Evolutionary conservation across 2,113 vertebrate genomes (phyloP).

Genomic region (Setophaga kirtlandii): DNA sequence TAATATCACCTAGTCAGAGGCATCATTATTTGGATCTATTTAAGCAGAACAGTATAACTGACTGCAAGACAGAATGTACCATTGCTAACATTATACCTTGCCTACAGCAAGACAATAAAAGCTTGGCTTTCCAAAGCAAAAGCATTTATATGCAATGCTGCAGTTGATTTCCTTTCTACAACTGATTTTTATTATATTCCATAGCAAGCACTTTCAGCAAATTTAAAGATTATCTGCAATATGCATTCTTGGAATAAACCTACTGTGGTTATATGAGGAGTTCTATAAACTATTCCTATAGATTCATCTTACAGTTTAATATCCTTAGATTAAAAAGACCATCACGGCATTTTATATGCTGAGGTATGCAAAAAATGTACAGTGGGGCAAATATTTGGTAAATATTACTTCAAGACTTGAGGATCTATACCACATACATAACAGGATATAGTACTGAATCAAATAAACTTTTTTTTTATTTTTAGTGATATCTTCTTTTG

Average conservation of each 20-base stretch:
- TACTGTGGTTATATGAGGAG: background rate
- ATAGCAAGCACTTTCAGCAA: slow-evolving; percentile 37
- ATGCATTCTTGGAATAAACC: slow-evolving; percentile 42
- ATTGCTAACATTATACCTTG: slow-evolving; percentile 1
- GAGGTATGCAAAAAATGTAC: background rate
- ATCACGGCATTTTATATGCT: background rate
- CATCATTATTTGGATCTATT: slow-evolving; percentile 4
- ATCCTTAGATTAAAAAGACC: background rate
- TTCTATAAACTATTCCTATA: slow-evolving; percentile 27
- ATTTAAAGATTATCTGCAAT: slow-evolving; percentile 61
- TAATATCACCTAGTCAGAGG: slow-evolving; percentile 11
- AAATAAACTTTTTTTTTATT: background rate
- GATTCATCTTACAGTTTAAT: slow-evolving; percentile 12
- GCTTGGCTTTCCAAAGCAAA: slow-evolving; percentile 7
- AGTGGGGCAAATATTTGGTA: background rate
- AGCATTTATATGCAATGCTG: slow-evolving; percentile 25
- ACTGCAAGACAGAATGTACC: background rate
- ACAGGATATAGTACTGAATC: background rate
- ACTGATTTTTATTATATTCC: slow-evolving; percentile 64
- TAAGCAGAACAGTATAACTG: background rate
- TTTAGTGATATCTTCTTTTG: background rate
- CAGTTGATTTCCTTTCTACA: slow-evolving; percentile 58
- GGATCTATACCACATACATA: background rate
- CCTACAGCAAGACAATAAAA: slow-evolving; percentile 59
- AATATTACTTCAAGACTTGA: background rate